Evolutionary conservation across 2,797 vertebrate species (phyloP).

Genomic region (Manis javanica): DNA sequence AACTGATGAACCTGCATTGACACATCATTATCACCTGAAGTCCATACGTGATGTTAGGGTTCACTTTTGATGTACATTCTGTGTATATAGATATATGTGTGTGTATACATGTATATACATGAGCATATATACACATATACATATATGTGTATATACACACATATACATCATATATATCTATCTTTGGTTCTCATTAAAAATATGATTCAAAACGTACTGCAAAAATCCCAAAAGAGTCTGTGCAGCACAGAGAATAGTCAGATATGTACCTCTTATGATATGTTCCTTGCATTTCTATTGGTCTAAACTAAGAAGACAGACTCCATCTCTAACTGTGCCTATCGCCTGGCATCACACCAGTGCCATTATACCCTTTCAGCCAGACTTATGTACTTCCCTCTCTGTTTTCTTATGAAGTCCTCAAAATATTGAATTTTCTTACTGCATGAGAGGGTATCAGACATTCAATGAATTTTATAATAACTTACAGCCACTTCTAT

Average conservation of each 20-base stretch:
- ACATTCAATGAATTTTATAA: slow-evolving; percentile 6
- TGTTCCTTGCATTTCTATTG: no score
- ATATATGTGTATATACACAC: no score
- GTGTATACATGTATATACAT: no score
- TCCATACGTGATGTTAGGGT: background rate
- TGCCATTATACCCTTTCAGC: background rate
- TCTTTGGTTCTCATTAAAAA: no score
- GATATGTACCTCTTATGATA: no score
- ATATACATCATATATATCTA: no score
- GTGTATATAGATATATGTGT: no score
- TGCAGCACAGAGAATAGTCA: no score
- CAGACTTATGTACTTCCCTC: background rate
- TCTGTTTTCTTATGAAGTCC: background rate
- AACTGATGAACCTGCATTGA: background rate
- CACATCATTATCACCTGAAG: background rate
- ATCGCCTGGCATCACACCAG: background rate
- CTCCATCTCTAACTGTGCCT: background rate
- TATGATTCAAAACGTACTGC: no score
- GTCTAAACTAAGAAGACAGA: no score
- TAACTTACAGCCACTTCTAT: background rate
- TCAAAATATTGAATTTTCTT: slow-evolving; percentile 24
- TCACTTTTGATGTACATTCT: background rate
- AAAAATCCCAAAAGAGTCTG: no score
- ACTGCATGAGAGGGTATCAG: background rate
- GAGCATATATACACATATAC: no score